Base-by-base conservation (phyloP, 2,113 vertebrate species). In the Gobio gobio region DNA sequence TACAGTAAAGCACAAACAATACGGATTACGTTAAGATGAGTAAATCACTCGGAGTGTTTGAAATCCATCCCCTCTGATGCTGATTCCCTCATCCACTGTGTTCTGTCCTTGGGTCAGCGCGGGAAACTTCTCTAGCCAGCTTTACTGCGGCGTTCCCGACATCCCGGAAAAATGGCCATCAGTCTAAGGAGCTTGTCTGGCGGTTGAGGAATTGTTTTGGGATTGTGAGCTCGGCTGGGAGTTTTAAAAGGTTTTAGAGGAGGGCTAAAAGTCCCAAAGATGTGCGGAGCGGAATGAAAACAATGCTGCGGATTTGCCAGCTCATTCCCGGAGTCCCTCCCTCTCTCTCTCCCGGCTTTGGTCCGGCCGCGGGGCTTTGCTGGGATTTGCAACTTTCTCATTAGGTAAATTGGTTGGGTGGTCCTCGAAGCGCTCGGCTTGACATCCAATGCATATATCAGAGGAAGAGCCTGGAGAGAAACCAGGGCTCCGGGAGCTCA, bases 381-480 rank as follows among this genome's bases (percentile, higher is more conserved):
- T 83, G 89, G 91, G 92, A 94, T 93, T 91, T 91, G 80, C 51
- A 87, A 89, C 87, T 90, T 92, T 89, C 85, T 85, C 92, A 93
- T 94, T 92, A 92, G 86, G 87, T 70, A 92, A 92, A 93, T 93
- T 91, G 89, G 89, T 93, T 90, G 89, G 83, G 66, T 78, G 29
- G 29, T 26, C 72, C 70, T 56, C 43, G 3, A 81, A 29, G 22
- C 47, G 43, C 70, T 77, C 6, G 74, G 16, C 33, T 18, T 64
- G 33, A 64, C 49, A 18, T 43, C 10, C 3, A 4, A 26, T 26
- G 24, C 63, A 45, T 29, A 18, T 66, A 78, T 78, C 45, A 45
- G 0, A n/a, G 24, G 22, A 61, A 9, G 13, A 61, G 20, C 13
- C 45, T 10, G 4, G 47, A 49, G 47, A 2, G 45, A 47, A 47